Evolutionary conservation across 2,113 vertebrate species (phyloP), one percentile per base, ranked within the genome.

Genomic region (Paedocypris sp.): DNA sequence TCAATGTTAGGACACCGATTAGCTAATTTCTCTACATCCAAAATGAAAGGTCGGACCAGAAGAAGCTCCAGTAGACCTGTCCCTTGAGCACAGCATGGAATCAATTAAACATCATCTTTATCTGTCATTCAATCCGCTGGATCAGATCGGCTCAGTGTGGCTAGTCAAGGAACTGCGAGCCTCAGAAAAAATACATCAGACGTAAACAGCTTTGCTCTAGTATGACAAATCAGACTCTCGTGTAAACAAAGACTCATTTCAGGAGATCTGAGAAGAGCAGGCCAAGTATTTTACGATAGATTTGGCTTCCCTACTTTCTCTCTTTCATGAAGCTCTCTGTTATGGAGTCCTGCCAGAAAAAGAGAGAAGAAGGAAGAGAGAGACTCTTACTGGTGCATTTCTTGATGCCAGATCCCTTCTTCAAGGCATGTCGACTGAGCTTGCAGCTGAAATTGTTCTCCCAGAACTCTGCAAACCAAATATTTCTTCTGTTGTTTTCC

Each of bases 361-460:
- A 46, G 18, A 62, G 51, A 7, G 28, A 65, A 41, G 61, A 16
- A 38, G 41, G 39, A 13, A 62, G 51, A 7, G 28, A 69, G 23
- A 68, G 58, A 62, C 5, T 72, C 83, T 80, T 87, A 94, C 92
- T 92, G 63, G 92, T 95, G 80, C 92, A 93, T 64, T 92, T 94
- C 69, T 88, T 88, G 12, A 80, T 66, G 0, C 83, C 75, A 0
- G 84, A 85, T 0, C 82, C 90, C 54, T 85, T 75, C 52, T 83
- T 84, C 71, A 76, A 67, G 9, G 70, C 84, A 2, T 87, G 86
- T 3, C 86, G 80, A 68, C 82, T 91, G 68, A 96, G 86, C 62
- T 87, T 91, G 77, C 92, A 96, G 71, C 78, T 89, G 75, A 96
- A 96, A 74, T 87, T 85, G 68, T 87, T 85, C 73, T 87, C 86